phyloP scores from a whole-genome alignment of 1,140 invertebrate genomes.

The Centruroides vittatus region DNA sequence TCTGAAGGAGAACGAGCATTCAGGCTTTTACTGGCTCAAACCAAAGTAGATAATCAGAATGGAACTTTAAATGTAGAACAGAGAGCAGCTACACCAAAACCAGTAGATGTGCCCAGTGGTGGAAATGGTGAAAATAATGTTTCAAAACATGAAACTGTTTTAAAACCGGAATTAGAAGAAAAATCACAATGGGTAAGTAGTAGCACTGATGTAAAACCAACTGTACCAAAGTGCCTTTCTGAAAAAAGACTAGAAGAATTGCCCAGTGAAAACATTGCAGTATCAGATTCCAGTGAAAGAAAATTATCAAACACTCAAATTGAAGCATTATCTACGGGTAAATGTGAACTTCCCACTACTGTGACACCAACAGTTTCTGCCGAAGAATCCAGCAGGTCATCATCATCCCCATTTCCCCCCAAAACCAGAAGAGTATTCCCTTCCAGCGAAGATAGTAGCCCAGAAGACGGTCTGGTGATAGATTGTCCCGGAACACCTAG shows the following conservation, averaged over 20 bases:
- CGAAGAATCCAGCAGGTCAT: constrained; percentile 7
- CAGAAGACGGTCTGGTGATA: constrained; percentile 28
- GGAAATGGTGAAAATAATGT: neutral
- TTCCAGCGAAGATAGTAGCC: constrained; percentile 23
- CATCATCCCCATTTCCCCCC: constrained; percentile 2
- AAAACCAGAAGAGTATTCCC: neutral
- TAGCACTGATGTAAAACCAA: constrained; percentile 10
- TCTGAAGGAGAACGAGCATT: constrained; percentile 9
- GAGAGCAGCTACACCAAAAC: neutral
- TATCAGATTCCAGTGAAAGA: neutral
- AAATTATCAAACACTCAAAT: neutral
- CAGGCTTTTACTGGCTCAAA: constrained; percentile 2
- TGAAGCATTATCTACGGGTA: constrained; percentile 9
- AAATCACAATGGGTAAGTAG: constrained; percentile 10
- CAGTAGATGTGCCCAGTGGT: constrained; percentile 3
- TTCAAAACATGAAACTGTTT: constrained; percentile 5
- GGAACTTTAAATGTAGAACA: neutral
- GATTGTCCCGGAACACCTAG: constrained; percentile 23
- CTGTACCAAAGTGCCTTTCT: neutral
- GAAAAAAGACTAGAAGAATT: constrained; percentile 3
- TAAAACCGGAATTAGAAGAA: constrained; percentile 7
- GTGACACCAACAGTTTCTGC: constrained; percentile 5
- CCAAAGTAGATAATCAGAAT: constrained; percentile 8
- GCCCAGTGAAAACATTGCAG: too few relatives aligned
- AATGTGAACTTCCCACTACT: constrained; percentile 4